Evolutionary conservation across 2,113 vertebrate genomes (phyloP).

Genomic region (Brachypodius melanocephalos): DNA sequence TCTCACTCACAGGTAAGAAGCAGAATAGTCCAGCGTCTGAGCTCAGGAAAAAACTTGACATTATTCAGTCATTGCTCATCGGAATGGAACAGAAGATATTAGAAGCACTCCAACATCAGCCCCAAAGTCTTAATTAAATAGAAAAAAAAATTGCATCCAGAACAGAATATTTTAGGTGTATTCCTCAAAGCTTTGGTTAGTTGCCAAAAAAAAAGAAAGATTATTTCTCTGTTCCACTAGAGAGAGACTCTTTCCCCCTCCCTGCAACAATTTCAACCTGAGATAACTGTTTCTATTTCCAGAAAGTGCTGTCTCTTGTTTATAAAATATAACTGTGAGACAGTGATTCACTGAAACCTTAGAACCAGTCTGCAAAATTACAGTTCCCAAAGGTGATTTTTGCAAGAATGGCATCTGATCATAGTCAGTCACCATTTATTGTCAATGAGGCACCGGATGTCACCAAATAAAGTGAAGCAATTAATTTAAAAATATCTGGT

Average conservation of each 20-base stretch:
- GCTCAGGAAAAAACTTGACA: background rate
- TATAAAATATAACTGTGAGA: background rate
- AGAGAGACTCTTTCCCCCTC: background rate
- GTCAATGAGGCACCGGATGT: background rate
- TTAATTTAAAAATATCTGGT: background rate
- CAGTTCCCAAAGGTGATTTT: background rate
- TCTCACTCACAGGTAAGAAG: background rate
- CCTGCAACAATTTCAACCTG: background rate
- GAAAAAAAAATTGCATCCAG: accelerated
- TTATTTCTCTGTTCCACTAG: background rate
- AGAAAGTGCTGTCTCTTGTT: background rate
- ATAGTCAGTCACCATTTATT: background rate
- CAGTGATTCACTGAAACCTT: background rate
- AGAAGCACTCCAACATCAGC: background rate
- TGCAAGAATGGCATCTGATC: background rate
- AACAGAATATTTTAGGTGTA: background rate
- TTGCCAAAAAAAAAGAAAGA: background rate
- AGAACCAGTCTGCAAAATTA: background rate
- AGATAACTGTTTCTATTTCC: background rate
- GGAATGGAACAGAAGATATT: background rate
- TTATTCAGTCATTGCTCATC: background rate
- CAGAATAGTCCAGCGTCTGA: background rate
- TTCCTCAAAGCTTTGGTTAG: background rate
- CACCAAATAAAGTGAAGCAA: background rate
- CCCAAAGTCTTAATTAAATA: background rate